A percentile compares a stretch with the other conserved stretches of the same genome.
These are phyloP conservation scores for Leptinotarsa juncta DNA, from an alignment of 2,888 invertebrate genomes.

Conservation along the genomic window DNA sequence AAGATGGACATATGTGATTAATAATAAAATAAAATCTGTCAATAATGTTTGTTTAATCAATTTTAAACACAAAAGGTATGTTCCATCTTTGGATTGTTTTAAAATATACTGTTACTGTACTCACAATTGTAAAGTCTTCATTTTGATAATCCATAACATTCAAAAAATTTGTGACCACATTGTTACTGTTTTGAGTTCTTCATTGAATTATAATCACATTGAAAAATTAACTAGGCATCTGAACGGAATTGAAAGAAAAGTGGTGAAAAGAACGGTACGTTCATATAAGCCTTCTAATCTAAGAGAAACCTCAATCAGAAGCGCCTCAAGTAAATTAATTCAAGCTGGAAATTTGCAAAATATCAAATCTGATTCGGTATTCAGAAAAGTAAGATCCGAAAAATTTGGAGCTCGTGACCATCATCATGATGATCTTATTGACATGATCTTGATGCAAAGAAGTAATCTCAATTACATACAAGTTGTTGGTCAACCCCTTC, in stretches of 20 bases:
- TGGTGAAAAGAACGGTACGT: conserved; percentile 10
- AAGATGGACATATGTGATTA: background rate
- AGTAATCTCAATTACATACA: conserved; percentile 7
- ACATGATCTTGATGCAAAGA: conserved; percentile 26
- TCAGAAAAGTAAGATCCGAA: background rate
- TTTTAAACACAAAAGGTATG: background rate
- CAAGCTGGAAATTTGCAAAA: conserved; percentile 24
- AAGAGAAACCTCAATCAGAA: conserved; percentile 7
- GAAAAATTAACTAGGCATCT: conserved; percentile 6
- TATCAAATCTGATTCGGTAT: conserved; percentile 21
- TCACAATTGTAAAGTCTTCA: conserved; percentile 21
- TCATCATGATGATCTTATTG: conserved; percentile 13
- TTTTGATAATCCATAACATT: conserved; percentile 8
- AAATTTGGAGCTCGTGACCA: conserved; percentile 11
- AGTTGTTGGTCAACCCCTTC: background rate
- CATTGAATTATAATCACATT: conserved; percentile 24
- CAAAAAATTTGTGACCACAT: background rate
- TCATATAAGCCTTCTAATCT: background rate
- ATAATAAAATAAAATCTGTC: too few relatives aligned
- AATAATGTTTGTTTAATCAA: too few relatives aligned
- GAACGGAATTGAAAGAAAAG: background rate
- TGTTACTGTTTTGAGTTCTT: conserved; percentile 24
- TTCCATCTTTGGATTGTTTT: conserved; percentile 1
- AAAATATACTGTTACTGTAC: conserved; percentile 23
- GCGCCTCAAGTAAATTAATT: conserved; percentile 16